Conservation (phyloP, 2,888 invertebrate genomes). For the Argyra leucocephala region DNA sequence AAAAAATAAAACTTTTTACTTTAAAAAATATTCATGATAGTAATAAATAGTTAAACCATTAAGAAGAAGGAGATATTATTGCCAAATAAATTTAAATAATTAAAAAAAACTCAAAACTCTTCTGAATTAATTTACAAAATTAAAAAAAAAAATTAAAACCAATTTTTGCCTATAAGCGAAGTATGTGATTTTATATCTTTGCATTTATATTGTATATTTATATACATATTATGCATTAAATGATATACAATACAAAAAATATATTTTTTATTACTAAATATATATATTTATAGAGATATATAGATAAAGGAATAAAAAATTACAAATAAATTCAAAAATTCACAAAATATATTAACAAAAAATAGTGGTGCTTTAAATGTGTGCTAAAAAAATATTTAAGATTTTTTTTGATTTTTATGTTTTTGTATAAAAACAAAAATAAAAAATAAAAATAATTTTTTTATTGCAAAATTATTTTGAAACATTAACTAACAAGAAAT, state of each 20-base stretch:
- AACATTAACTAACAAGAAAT: too few relatives aligned
- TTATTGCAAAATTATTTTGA: too few relatives aligned
- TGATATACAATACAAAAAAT: background rate
- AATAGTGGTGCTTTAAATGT: background rate
- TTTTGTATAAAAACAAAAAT: too few relatives aligned
- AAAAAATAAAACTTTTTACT: background rate
- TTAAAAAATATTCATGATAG: background rate
- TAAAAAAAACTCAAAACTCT: background rate
- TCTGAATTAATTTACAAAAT: too few relatives aligned
- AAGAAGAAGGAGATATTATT: too few relatives aligned
- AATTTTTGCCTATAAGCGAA: slow-evolving; percentile 1
- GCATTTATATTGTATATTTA: too few relatives aligned
- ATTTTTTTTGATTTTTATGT: too few relatives aligned
- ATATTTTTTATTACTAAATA: background rate
- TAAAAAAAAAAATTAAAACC: background rate
- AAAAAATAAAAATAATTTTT: too few relatives aligned
- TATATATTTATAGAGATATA: background rate
- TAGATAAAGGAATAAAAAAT: too few relatives aligned
- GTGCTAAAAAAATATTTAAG: too few relatives aligned
- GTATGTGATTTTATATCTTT: background rate
- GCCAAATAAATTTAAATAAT: background rate
- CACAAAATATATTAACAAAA: background rate
- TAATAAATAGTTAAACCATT: background rate
- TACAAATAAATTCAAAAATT: too few relatives aligned
- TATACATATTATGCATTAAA: background rate